Evolutionary conservation across 2,113 vertebrate species (phyloP).

Genomic region (Tragelaphus buxtoni): DNA sequence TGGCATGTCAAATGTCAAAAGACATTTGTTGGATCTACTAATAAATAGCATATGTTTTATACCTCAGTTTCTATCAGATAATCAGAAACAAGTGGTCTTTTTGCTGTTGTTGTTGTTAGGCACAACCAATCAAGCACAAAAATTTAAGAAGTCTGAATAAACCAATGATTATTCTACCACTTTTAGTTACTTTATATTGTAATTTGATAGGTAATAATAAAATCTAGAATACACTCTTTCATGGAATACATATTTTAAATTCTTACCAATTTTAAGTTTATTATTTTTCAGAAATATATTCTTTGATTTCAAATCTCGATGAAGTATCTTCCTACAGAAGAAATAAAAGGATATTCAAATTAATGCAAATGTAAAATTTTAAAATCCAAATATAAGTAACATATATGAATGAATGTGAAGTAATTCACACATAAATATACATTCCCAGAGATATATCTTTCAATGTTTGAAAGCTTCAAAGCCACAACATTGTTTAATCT

Average conservation of each 20-base stretch:
- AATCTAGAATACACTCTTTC: background rate
- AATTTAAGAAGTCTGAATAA: background rate
- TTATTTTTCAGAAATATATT: slow-evolving; percentile 92
- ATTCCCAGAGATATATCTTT: no score
- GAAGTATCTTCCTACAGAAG: slow-evolving; percentile 85
- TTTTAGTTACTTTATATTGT: background rate
- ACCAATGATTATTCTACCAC: background rate
- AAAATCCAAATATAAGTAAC: background rate
- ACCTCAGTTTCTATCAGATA: background rate
- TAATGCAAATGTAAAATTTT: slow-evolving; percentile 11
- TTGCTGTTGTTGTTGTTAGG: background rate
- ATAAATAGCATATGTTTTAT: background rate
- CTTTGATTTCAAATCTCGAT: slow-evolving; percentile 91
- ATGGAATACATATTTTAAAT: background rate
- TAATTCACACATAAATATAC: no score
- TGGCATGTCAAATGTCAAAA: background rate
- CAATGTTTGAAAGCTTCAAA: no score
- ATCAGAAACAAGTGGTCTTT: background rate
- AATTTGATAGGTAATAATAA: background rate
- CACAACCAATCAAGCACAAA: background rate
- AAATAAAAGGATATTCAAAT: slow-evolving; percentile 51
- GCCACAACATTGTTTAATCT: no score
- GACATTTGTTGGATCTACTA: background rate
- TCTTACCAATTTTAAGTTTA: slow-evolving; percentile 90
- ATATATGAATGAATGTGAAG: background rate